These are phyloP conservation scores for Dolichoris vasculosae DNA, from an alignment of 1,140 invertebrate genomes.

Conservation along the genomic window DNA sequence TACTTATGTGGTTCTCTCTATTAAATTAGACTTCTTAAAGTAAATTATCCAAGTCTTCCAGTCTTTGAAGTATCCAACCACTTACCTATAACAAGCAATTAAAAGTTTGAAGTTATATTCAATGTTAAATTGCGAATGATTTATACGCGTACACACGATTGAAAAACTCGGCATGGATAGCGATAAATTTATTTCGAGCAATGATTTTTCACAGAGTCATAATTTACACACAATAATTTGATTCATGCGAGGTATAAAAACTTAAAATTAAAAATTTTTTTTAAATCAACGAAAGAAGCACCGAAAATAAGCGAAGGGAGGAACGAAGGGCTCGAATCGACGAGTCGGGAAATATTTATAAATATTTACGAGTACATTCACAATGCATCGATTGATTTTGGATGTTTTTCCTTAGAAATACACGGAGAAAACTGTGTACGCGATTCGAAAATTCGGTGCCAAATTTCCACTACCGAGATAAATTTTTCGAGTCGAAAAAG, in stretches of 20 bases:
- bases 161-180: background rate
- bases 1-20: slow-evolving; percentile 46
- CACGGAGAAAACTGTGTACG: background rate
- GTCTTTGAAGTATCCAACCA: slow-evolving; percentile 48
- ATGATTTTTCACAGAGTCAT: background rate
- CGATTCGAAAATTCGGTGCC: background rate
- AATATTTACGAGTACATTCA: background rate
- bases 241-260: background rate
- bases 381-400: slow-evolving; percentile 18
- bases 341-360: background rate
- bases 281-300: background rate
- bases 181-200: background rate
- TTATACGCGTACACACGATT: slow-evolving; percentile 8
- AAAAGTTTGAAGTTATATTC: slow-evolving; percentile 49
- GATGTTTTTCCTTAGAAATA: slow-evolving; percentile 35
- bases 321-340: background rate
- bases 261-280: background rate
- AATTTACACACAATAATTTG: background rate
- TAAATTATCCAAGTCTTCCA: slow-evolving; percentile 51
- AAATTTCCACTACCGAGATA: background rate
- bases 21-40: slow-evolving; percentile 54
- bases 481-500: background rate
- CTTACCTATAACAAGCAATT: slow-evolving; percentile 56
- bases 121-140: slow-evolving; percentile 1
- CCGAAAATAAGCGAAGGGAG: background rate